These are phyloP conservation scores for Ctenochaetus hawaiiensis DNA, from an alignment of 2,797 vertebrate species.

Conservation along the genomic window DNA sequence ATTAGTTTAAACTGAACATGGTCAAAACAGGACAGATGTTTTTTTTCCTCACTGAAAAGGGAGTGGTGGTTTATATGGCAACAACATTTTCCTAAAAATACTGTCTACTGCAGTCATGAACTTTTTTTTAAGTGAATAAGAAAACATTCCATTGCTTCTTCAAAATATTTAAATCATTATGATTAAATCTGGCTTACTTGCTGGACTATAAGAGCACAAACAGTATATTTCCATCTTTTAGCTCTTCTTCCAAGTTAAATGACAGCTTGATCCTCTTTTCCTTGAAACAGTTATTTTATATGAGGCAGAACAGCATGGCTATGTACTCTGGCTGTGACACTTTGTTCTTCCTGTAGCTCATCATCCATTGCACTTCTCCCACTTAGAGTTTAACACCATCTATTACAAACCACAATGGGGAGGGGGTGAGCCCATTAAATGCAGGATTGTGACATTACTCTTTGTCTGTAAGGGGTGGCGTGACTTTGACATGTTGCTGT, in stretches of 20 bases:
- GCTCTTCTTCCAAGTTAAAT: slow-evolving; percentile 25
- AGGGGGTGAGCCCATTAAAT: slow-evolving; percentile 34
- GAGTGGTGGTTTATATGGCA: slow-evolving; percentile 20
- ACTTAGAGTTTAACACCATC: slow-evolving; percentile 26
- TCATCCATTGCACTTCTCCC: slow-evolving; percentile 35
- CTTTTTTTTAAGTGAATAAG: not conserved
- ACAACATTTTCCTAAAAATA: slow-evolving; percentile 31
- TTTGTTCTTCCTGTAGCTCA: slow-evolving; percentile 50
- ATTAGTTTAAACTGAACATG: slow-evolving; percentile 43
- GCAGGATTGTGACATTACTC: slow-evolving; percentile 48
- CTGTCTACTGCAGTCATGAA: not conserved
- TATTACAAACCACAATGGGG: slow-evolving; percentile 42
- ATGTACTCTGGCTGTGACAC: slow-evolving; percentile 46
- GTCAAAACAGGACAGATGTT: slow-evolving; percentile 55
- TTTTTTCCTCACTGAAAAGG: slow-evolving; percentile 19
- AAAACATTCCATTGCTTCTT: not conserved
- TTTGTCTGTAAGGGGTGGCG: slow-evolving; percentile 47
- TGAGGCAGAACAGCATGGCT: slow-evolving; percentile 39
- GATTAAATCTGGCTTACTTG: slow-evolving; percentile 4
- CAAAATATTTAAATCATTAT: slow-evolving; percentile 21
- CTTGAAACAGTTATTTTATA: slow-evolving; percentile 49
- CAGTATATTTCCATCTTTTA: slow-evolving; percentile 11
- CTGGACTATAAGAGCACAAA: slow-evolving; percentile 21
- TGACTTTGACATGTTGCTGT: slow-evolving; percentile 66
- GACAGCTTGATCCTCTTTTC: slow-evolving; percentile 52